Conservation (phyloP, 2,797 vertebrate genomes). For the Trachurus trachurus region DNA sequence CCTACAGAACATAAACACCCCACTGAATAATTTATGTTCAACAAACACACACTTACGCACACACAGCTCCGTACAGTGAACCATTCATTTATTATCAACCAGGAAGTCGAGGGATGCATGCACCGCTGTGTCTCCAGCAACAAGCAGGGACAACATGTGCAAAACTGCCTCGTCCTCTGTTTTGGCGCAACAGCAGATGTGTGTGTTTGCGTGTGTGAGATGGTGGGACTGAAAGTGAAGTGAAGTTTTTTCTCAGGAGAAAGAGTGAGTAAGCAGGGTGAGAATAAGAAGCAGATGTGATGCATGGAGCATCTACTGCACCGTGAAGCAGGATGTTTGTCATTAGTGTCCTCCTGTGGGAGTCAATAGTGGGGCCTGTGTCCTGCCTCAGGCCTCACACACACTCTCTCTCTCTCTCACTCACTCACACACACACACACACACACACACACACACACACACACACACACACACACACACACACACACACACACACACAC, state of each 20-base stretch:
- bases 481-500: too few species aligned
- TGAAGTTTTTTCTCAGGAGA: conserved; percentile 41
- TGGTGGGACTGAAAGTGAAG: background rate
- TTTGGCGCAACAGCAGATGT: conserved; percentile 9
- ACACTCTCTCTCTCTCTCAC: background rate
- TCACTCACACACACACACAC: too few species aligned
- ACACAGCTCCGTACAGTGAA: conserved; percentile 1
- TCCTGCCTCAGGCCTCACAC: conserved; percentile 37
- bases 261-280: conserved; percentile 40
- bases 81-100: conserved; percentile 48
- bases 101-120: conserved; percentile 34
- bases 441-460: background rate
- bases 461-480: background rate
- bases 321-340: conserved; percentile 75
- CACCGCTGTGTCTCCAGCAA: conserved; percentile 24
- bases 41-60: conserved; percentile 12
- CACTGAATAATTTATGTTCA: conserved; percentile 66
- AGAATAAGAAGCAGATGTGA: conserved; percentile 58
- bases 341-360: conserved; percentile 71
- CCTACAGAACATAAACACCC: conserved; percentile 49
- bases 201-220: background rate
- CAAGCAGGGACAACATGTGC: background rate
- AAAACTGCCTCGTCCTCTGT: conserved; percentile 9
- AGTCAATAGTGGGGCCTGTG: conserved; percentile 47
- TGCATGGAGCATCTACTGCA: conserved; percentile 42